Evolutionary conservation across 1,140 invertebrate genomes (phyloP), one percentile per base, ranked within the genome.

Genomic region (Hylaeus anthracinus): DNA sequence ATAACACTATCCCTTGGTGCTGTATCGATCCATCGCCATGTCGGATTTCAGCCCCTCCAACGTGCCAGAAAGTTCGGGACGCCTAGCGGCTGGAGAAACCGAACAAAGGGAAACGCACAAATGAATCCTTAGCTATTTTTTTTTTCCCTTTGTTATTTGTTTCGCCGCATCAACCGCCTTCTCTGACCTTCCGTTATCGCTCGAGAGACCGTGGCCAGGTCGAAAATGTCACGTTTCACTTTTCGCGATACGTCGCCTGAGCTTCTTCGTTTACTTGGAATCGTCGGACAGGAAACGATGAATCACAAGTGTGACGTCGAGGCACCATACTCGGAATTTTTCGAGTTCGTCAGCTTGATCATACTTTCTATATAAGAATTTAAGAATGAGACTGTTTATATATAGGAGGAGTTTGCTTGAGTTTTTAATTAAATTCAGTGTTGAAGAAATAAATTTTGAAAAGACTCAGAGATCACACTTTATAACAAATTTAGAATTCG

Each of bases 1-100:
- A 89, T 89, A 88, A 88, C 85, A 86, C 85, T 87, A 87, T 81
- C 85, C 85, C 85, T 88, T 88, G 82, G 79, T 84, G 87, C 87
- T 88, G 84, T 88, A 88, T 88, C 87, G 87, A 88, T 88, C 87
- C 87, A 86, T 88, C 83, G 84, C 86, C 72, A 78, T 79, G 73
- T 64, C 73, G 78, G 81, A 75, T 86, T 85, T 79, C 43, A 79
- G 61, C 70, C 82, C 86, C 87, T 74, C 83, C 61, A 78, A 66
- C 64, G 63, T 65, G 76, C 73, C 63, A 61, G 81, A 81, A 73
- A 88, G 81, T 88, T 88, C 72, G 82, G 79, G 81, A 83, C 74
- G 78, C 72, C 67, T 81, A 65, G 64, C 84, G 73, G 66, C 81
- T 71, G 73, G 64, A 45, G 63, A 72, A 67, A 48, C 51, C 75